phyloP scores from a whole-genome alignment of 2,113 vertebrate genomes.

The Trichomycterus rosablanca region DNA sequence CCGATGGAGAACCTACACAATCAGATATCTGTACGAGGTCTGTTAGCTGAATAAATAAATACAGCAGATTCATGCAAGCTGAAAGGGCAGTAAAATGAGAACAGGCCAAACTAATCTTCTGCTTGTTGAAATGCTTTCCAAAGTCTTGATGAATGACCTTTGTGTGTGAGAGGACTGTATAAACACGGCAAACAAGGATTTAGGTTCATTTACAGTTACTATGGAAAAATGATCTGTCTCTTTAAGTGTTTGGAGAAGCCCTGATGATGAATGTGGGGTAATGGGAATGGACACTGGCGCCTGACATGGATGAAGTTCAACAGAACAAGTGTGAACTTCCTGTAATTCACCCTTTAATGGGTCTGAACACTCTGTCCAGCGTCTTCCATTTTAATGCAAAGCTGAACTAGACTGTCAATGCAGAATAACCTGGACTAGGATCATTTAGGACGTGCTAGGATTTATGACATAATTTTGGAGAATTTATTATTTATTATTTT shows the following conservation, averaged over 20 bases:
- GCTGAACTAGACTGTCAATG: not conserved
- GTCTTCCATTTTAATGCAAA: constrained; percentile 7
- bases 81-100: constrained; percentile 22
- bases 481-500: too few species aligned
- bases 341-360: not conserved
- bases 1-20: constrained; percentile 36
- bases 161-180: constrained; percentile 10
- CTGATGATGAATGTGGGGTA: not conserved
- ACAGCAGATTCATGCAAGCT: constrained; percentile 17
- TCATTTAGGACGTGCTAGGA: too few species aligned
- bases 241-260: constrained; percentile 35
- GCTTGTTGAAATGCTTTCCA: constrained; percentile 1
- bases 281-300: not conserved
- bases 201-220: constrained; percentile 40
- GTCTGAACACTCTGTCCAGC: not conserved
- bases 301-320: constrained; percentile 6
- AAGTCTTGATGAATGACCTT: constrained; percentile 24
- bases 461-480: not conserved
- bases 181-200: constrained; percentile 30
- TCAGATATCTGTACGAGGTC: constrained; percentile 30
- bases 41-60: not conserved
- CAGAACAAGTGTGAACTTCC: constrained; percentile 2
- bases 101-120: constrained; percentile 14
- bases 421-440: not conserved
- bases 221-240: constrained; percentile 45